Percentiles rank a stretch among this genome's conserved stretches.
phyloP scores from a whole-genome alignment of 1,140 invertebrate species.

The Drosophila funebris region DNA sequence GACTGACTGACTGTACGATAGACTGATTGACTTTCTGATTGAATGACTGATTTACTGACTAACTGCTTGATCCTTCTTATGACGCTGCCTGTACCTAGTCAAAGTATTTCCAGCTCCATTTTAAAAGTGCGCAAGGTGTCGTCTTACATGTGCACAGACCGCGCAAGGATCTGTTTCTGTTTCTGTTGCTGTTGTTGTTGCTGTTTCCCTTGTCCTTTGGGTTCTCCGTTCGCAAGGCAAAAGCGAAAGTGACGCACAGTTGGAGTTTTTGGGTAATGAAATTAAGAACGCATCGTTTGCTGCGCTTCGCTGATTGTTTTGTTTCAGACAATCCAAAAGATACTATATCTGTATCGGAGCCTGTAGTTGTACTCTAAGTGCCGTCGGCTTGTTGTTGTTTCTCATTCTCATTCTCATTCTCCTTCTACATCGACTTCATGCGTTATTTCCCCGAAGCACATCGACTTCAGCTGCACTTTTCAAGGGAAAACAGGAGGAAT shows the following conservation, averaged over 20 bases:
- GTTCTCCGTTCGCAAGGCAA: conserved; percentile 11
- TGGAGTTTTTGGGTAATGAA: conserved; percentile 71
- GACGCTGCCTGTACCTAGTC: conserved; percentile 12
- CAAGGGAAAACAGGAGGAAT: conserved; percentile 39
- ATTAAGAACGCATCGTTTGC: conserved; percentile 78
- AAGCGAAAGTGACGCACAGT: conserved; percentile 74
- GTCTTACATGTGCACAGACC: conserved; percentile 58
- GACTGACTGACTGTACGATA: not conserved
- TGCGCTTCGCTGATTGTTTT: conserved; percentile 77
- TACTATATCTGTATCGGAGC: conserved; percentile 8
- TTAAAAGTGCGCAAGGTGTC: conserved; percentile 59
- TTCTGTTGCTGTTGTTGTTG: too few relatives aligned
- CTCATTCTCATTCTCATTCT: too few relatives aligned
- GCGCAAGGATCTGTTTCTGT: conserved; percentile 22
- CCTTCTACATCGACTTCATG: too few relatives aligned
- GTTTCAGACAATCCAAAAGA: conserved; percentile 62
- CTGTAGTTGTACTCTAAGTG: conserved; percentile 39
- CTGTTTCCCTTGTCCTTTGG: not conserved
- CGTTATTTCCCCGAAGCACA: conserved; percentile 54
- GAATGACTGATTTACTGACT: conserved; percentile 18
- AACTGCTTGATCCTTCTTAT: conserved; percentile 3
- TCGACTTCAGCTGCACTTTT: conserved; percentile 55
- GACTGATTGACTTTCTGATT: not conserved
- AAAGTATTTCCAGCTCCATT: not conserved
- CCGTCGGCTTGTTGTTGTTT: conserved; percentile 28